A percentile compares a stretch with the other conserved stretches of the same genome.
phyloP scores from a whole-genome alignment of 2,888 invertebrate species.

The Nymphalis urticae region DNA sequence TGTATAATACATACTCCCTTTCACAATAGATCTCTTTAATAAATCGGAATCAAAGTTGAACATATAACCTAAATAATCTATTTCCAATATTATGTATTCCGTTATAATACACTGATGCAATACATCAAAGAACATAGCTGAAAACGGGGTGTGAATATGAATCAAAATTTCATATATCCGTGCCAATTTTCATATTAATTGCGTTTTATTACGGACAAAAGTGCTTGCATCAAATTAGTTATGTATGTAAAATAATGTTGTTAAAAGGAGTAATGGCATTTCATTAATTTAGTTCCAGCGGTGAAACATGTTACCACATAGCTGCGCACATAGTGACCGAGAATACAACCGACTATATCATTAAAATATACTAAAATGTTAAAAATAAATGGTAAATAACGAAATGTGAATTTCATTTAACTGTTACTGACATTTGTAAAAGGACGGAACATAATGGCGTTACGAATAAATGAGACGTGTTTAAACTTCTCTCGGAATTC shows the following conservation, averaged over 20 bases:
- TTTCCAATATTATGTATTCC: slow-evolving; percentile 12
- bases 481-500: slow-evolving; percentile 55
- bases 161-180: slow-evolving; percentile 52
- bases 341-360: slow-evolving; percentile 23
- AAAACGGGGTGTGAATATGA: slow-evolving; percentile 45
- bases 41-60: background rate
- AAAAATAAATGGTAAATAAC: slow-evolving; percentile 44
- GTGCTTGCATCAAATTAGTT: slow-evolving; percentile 42
- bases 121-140: slow-evolving; percentile 18
- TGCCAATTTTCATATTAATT: slow-evolving; percentile 56
- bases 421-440: slow-evolving; percentile 47
- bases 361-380: slow-evolving; percentile 39
- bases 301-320: slow-evolving; percentile 41
- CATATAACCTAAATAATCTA: background rate
- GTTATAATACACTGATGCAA: slow-evolving; percentile 13
- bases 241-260: slow-evolving; percentile 42
- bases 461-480: slow-evolving; percentile 58
- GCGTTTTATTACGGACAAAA: slow-evolving; percentile 48
- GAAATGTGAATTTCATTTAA: slow-evolving; percentile 47
- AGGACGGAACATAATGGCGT: slow-evolving; percentile 53
- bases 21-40: too few species aligned
- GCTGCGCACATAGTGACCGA: slow-evolving; percentile 31
- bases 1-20: too few species aligned
- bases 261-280: slow-evolving; percentile 43
- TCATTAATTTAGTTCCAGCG: slow-evolving; percentile 43